Conservation (phyloP, 1,140 invertebrate genomes). For the Drosophila neocordata region DNA sequence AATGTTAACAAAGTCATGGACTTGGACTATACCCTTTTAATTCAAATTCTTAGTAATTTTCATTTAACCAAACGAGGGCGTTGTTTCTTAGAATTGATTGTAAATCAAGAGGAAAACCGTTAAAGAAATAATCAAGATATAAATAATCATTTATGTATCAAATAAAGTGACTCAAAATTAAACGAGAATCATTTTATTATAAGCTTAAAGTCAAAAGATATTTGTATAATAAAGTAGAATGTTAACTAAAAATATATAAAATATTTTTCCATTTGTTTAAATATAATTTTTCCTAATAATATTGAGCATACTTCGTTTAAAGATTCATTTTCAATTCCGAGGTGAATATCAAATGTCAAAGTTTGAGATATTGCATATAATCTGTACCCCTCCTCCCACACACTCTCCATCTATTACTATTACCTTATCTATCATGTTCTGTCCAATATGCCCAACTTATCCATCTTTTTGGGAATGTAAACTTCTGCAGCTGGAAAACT, state of each 20-base stretch:
- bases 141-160: too few species aligned
- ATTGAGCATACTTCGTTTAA: neutral
- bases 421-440: constrained; percentile 1
- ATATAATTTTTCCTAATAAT: too few species aligned
- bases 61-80: neutral
- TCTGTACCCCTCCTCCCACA: neutral
- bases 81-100: too few species aligned
- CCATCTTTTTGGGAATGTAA: constrained; percentile 46
- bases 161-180: too few species aligned
- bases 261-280: too few species aligned
- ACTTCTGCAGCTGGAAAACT: constrained; percentile 43
- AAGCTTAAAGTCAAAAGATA: too few species aligned
- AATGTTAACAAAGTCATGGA: neutral
- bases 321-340: neutral
- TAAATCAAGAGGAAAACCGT: too few species aligned
- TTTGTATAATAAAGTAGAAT: too few species aligned
- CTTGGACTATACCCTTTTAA: constrained; percentile 33
- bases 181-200: too few species aligned
- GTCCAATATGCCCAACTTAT: constrained; percentile 51
- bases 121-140: too few species aligned
- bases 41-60: neutral
- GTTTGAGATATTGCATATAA: neutral
- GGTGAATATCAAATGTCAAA: neutral
- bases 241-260: too few species aligned
- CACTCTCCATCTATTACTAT: neutral